These are phyloP conservation scores for Centropus bengalensis DNA, from an alignment of 2,113 vertebrate species.

Conservation along the genomic window DNA sequence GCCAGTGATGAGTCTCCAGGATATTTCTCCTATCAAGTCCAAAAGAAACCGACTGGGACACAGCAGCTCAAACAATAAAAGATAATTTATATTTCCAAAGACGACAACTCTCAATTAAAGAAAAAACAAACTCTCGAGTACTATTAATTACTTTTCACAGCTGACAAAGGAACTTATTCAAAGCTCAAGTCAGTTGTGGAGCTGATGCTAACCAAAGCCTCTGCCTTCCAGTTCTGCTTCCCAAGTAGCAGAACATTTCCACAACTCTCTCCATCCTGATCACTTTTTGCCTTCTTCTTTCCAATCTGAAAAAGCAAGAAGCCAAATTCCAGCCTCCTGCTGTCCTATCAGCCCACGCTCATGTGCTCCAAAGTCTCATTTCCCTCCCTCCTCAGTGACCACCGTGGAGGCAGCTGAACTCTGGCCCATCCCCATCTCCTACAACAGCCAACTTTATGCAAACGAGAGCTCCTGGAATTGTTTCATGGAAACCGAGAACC, in stretches of 20 bases:
- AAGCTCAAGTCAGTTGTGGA: background rate
- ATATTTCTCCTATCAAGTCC: background rate
- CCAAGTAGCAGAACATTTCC: background rate
- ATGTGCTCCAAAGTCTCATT: too few relatives aligned
- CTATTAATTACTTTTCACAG: background rate
- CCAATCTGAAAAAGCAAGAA: background rate
- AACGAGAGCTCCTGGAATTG: fast-evolving
- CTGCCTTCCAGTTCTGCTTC: background rate
- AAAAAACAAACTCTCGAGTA: too few relatives aligned
- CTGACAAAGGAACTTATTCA: background rate
- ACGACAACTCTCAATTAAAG: background rate
- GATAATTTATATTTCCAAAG: background rate
- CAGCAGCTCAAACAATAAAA: background rate
- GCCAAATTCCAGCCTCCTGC: fast-evolving
- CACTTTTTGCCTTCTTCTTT: background rate
- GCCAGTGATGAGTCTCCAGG: background rate
- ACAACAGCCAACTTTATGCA: background rate
- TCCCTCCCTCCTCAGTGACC: background rate
- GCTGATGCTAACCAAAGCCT: background rate
- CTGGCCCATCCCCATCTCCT: background rate
- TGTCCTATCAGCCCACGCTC: background rate
- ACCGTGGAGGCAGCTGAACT: fast-evolving
- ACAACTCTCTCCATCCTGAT: background rate
- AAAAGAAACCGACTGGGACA: background rate
- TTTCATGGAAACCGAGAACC: too few relatives aligned